These are phyloP conservation scores for Drosophila mulleri DNA, from an alignment of 2,888 invertebrate species.

Conservation along the genomic window DNA sequence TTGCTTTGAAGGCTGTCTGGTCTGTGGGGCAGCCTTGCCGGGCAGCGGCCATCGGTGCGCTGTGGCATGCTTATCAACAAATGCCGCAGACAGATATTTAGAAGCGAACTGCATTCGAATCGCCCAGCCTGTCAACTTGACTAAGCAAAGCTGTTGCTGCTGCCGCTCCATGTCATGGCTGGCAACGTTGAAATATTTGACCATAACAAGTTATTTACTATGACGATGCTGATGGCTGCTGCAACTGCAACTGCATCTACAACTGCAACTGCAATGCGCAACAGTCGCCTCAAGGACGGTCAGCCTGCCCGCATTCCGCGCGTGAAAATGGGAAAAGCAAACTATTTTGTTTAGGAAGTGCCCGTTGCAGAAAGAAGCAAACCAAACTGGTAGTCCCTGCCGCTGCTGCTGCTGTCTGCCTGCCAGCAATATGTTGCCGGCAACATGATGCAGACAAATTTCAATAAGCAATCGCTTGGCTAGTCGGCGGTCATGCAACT, in stretches of 20 bases:
- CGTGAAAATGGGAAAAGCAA: constrained; percentile 64
- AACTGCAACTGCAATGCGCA: constrained; percentile 13
- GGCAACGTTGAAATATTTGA: constrained; percentile 73
- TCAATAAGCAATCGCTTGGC: constrained; percentile 68
- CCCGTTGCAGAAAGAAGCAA: constrained; percentile 37
- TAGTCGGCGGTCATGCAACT: constrained; percentile 74
- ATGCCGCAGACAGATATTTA: constrained; percentile 78
- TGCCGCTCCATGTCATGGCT: constrained; percentile 59
- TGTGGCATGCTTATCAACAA: constrained; percentile 74
- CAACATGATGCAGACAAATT: constrained; percentile 67
- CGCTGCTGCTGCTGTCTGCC: neutral
- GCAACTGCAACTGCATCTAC: constrained; percentile 21
- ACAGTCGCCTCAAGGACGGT: constrained; percentile 73
- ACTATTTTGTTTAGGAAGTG: constrained; percentile 78
- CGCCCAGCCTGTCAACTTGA: constrained; percentile 43
- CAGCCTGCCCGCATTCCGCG: constrained; percentile 63
- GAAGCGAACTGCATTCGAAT: constrained; percentile 51
- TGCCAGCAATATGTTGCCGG: constrained; percentile 56
- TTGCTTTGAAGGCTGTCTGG: constrained; percentile 53
- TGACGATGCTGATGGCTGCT: constrained; percentile 52
- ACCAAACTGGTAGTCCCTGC: constrained; percentile 46
- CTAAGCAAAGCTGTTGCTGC: constrained; percentile 27
- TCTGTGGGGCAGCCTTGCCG: constrained; percentile 36
- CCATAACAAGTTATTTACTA: constrained; percentile 83
- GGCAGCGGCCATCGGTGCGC: constrained; percentile 20